Evolutionary conservation across 2,797 vertebrate species (phyloP).

Genomic region (Antennarius maculatus): DNA sequence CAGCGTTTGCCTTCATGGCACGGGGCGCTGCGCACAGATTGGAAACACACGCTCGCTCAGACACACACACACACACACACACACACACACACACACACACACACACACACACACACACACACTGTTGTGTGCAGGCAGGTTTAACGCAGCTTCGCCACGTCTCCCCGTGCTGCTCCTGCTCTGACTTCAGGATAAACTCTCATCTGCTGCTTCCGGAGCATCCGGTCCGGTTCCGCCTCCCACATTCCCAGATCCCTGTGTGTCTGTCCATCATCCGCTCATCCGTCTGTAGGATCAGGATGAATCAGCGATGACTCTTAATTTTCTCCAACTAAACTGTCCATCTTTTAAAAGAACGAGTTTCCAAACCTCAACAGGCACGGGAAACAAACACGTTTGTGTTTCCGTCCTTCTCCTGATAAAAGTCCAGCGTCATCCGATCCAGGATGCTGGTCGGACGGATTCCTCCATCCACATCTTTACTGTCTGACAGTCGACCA

Average conservation of each 20-base stretch:
- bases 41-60: conserved; percentile 52
- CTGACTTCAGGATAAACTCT: conserved; percentile 42
- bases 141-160: conserved; percentile 36
- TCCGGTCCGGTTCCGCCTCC: no score
- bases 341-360: conserved; percentile 28
- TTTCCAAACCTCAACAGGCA: conserved; percentile 61
- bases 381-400: conserved; percentile 35
- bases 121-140: conserved; percentile 37
- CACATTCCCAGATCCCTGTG: no score
- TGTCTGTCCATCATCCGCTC: neutral
- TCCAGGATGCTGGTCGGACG: conserved; percentile 54
- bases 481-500: conserved; percentile 67
- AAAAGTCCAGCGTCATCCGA: conserved; percentile 58
- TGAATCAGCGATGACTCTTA: conserved; percentile 29
- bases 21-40: conserved; percentile 67
- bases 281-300: conserved; percentile 4
- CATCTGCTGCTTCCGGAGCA: conserved; percentile 28
- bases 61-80: conserved; percentile 17
- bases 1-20: conserved; percentile 71
- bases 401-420: conserved; percentile 56
- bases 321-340: conserved; percentile 48
- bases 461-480: conserved; percentile 63
- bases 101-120: neutral
- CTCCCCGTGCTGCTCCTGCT: conserved; percentile 20
- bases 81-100: conserved; percentile 7